Evolutionary conservation across 1,140 invertebrate genomes (phyloP).

Genomic region (Dendroctonus valens): DNA sequence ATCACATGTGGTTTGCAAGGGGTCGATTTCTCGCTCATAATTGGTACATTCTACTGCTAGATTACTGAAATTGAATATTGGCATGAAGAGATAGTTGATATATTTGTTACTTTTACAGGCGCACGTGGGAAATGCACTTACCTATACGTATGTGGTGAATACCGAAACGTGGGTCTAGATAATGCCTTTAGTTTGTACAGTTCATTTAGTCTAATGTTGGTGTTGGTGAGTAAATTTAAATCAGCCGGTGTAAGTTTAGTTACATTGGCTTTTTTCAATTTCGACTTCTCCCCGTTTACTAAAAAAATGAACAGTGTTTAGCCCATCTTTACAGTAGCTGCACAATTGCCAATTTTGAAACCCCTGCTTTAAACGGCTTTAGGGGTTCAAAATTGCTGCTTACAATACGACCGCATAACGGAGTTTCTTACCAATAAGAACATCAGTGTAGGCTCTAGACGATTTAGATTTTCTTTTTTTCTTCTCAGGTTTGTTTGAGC

Average conservation of each 20-base stretch:
- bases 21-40: too few relatives aligned
- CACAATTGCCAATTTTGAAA: too few relatives aligned
- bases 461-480: conserved; percentile 48
- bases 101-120: too few relatives aligned
- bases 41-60: conserved; percentile 30
- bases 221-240: conserved; percentile 61
- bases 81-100: too few relatives aligned
- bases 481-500: conserved; percentile 36
- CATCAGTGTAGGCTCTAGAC: conserved; percentile 52
- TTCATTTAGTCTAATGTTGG: conserved; percentile 57
- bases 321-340: too few relatives aligned
- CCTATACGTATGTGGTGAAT: conserved; percentile 48
- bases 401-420: background rate
- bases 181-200: conserved; percentile 56
- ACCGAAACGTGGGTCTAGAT: conserved; percentile 43
- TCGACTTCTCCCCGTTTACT: conserved; percentile 62
- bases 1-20: too few relatives aligned
- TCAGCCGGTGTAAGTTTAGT: conserved; percentile 62
- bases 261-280: conserved; percentile 62
- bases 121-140: conserved; percentile 17
- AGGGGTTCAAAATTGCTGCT: too few relatives aligned
- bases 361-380: too few relatives aligned
- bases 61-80: conserved; percentile 39
- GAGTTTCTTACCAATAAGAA: conserved; percentile 51
- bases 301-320: conserved; percentile 33